phyloP scores from a whole-genome alignment of 2,888 invertebrate species.

The Pandemis cinnamomeana region DNA sequence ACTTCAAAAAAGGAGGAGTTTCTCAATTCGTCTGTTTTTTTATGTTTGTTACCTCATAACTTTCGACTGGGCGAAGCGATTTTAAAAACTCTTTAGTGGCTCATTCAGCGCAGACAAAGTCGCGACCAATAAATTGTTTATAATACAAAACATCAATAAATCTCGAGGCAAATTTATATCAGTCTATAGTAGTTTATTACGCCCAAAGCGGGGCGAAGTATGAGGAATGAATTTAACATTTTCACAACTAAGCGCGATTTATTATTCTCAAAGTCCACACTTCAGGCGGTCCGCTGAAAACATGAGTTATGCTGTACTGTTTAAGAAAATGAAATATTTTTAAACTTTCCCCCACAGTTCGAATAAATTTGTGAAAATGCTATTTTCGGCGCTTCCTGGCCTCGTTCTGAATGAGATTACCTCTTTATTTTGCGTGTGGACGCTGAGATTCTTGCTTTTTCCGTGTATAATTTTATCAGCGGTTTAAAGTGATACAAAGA shows the following conservation, averaged over 20 bases:
- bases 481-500: constrained; percentile 10
- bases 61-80: no score
- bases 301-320: constrained; percentile 43
- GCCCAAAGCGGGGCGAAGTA: constrained; percentile 4
- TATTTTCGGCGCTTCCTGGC: constrained; percentile 32
- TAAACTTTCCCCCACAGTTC: constrained; percentile 39
- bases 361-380: constrained; percentile 37
- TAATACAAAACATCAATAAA: constrained; percentile 8
- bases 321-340: constrained; percentile 43
- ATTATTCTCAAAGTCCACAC: constrained; percentile 41
- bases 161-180: constrained; percentile 14
- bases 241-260: constrained; percentile 33
- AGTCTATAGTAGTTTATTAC: constrained; percentile 32
- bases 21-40: no score
- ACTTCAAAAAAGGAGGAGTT: no score
- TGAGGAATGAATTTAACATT: constrained; percentile 37
- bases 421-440: constrained; percentile 25
- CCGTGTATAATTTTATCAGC: not conserved
- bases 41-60: no score
- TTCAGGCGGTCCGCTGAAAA: constrained; percentile 35
- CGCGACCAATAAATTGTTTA: no score
- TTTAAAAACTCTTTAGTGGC: no score
- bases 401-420: constrained; percentile 16
- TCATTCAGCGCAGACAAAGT: no score
- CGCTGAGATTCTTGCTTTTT: not conserved